Evolutionary conservation across 1,140 invertebrate species (phyloP).

Genomic region (Euura saliciscinereae): DNA sequence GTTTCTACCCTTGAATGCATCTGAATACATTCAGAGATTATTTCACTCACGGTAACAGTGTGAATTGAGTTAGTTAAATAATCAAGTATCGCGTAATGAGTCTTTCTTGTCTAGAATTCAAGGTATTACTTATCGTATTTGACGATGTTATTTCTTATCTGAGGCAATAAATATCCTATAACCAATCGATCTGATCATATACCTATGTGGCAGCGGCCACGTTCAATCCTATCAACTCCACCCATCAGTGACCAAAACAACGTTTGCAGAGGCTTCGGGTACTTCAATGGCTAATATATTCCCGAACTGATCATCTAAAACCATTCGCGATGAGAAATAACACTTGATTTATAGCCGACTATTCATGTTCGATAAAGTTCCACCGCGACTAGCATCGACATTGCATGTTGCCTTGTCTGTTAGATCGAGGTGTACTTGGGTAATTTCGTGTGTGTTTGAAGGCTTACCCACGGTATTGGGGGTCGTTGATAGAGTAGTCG

Average conservation of each 20-base stretch:
- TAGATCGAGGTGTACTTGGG: no score
- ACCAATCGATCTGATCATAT: no score
- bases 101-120: no score
- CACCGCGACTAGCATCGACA: background rate
- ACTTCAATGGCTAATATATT: slow-evolving; percentile 10
- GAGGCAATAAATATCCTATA: no score
- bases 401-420: no score
- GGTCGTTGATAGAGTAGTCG: no score
- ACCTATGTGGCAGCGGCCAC: background rate
- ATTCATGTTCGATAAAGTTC: background rate
- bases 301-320: background rate
- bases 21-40: slow-evolving; percentile 1
- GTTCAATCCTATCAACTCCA: background rate
- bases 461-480: no score
- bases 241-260: slow-evolving; percentile 2
- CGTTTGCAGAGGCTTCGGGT: slow-evolving; percentile 14
- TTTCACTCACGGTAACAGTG: background rate
- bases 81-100: no score
- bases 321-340: slow-evolving; percentile 11
- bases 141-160: no score
- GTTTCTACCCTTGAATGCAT: background rate
- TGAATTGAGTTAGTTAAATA: background rate
- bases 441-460: no score
- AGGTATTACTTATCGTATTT: no score
- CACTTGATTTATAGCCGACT: slow-evolving; percentile 13